Base-by-base conservation (phyloP, 2,888 invertebrate genomes). In the Agrochola litura region DNA sequence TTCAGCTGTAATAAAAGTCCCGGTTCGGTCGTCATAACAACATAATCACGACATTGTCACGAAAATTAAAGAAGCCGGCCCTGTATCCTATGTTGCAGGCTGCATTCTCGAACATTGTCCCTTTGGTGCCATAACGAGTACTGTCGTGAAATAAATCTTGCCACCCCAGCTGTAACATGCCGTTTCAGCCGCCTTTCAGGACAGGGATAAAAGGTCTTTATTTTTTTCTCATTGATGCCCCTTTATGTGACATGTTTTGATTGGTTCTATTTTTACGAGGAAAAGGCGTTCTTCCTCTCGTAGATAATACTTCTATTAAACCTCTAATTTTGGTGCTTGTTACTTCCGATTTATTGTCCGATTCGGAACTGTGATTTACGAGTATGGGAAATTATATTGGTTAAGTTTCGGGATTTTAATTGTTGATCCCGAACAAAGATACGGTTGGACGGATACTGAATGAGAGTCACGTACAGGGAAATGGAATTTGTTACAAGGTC, bases 101-200 rank as follows among this genome's bases (percentile, higher is more conserved):
- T 95, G 95, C 95, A 95, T 93, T 94, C 94, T 85, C 90, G 78
- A 58, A 87, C 88, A 90, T 88, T 89, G 92, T 95, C 96, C 96
- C 96, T 94, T 94, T 90, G 94, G 96, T 93, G 92, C 95, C 93
- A 93, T 96, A 95, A 95, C 95, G 95, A 93, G 93, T 92, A 88
- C 92, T 94, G 95, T 95, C 95, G 92, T 94, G 95, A 95, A 93
- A 96, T 96, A 96, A 96, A 96, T 96, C 96, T 96, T 93, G 85
- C 93, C 94, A 93, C 96, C 96, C 96, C 92, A 87, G 81, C 88
- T 90, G 89, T 90, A 92, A 91, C 89, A 81, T 86, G 92, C 91
- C 92, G 89, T 91, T 92, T 91, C 94, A 94, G 94, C 93, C 94
- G 92, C 92, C 93, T 94, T 94, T 95, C 95, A 94, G 92, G 90